phyloP scores from a whole-genome alignment of 2,888 invertebrate genomes.

The Diarsia rubi region DNA sequence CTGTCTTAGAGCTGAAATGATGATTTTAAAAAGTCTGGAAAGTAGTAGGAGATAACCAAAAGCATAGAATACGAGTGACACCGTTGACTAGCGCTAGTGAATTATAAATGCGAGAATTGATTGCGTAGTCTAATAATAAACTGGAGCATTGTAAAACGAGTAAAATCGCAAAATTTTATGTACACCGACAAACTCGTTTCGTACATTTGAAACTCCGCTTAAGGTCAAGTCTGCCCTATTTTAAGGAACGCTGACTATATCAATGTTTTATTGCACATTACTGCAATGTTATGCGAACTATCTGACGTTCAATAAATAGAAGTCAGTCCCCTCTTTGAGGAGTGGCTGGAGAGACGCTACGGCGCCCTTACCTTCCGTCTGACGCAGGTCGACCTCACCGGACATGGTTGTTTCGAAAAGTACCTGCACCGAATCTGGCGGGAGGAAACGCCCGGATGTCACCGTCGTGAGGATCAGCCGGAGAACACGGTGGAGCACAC shows the following conservation, averaged over 20 bases:
- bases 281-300: conserved; percentile 13
- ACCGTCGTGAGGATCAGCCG: too few relatives aligned
- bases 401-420: too few relatives aligned
- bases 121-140: conserved; percentile 10
- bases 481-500: too few relatives aligned
- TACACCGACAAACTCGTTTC: conserved; percentile 25
- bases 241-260: conserved; percentile 21
- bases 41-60: too few relatives aligned
- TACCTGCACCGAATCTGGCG: too few relatives aligned
- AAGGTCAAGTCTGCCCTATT: conserved; percentile 20
- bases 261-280: conserved; percentile 26
- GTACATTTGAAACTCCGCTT: not conserved
- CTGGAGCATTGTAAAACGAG: not conserved
- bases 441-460: too few relatives aligned
- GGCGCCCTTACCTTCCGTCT: too few relatives aligned
- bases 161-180: not conserved
- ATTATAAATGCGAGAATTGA: conserved; percentile 19
- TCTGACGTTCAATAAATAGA: conserved; percentile 11
- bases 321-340: too few relatives aligned
- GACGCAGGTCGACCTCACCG: too few relatives aligned
- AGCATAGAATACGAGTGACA: not conserved
- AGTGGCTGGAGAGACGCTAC: too few relatives aligned
- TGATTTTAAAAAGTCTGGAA: too few relatives aligned
- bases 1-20: too few relatives aligned
- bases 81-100: not conserved